Base-by-base conservation (phyloP, 2,113 vertebrate species). In the Heterochromis multidens region DNA sequence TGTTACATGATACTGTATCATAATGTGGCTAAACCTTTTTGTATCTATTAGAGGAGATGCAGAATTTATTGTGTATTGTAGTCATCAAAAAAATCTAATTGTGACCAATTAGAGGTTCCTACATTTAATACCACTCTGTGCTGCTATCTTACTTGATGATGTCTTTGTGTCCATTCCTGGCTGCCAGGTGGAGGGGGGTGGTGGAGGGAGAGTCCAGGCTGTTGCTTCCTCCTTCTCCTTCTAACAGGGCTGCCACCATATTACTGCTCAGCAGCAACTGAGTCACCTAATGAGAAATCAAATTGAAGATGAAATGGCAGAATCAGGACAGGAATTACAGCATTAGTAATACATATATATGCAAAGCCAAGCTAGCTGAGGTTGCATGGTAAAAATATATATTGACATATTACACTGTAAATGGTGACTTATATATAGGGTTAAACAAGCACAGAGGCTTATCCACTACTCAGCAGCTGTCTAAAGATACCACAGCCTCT, bases 81-180 rank as follows among this genome's bases (percentile, higher is more conserved):
- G 16, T 52, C 46, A 5, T 17, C 46, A 49, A 49, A 49, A 49
- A 17, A 12, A 2, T 17, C 12, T 46, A 14, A 14, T 5, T 49
- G 46, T 17, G 46, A 49, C 46, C 40, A 43, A 5, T 17, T 16
- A 3, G 46, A 17, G 14, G 46, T 43, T 37, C 37, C 33, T 7
- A 9, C 27, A 40, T 67, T 60, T 52, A 62, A 61, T 54, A 13
- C 58, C 7, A n/a, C 1, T 60, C 37, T 58, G 33, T 2, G 1
- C 23, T 35, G 37, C 4, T 14, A 3, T 58, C 77, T 92, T 95
- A 99, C 98, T 96, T 97, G 95, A 99, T 98, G 85, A 99, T 97
- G 95, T 99, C 98, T 90, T 97, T 97, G 95, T 99, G 98, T 84
- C 98, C 98, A 0, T 99, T 99, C 93, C 98, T 97, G 83, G 98